Percentiles rank a stretch among this genome's conserved stretches.
phyloP scores from a whole-genome alignment of 1,140 invertebrate species.

The Heliothis virescens region DNA sequence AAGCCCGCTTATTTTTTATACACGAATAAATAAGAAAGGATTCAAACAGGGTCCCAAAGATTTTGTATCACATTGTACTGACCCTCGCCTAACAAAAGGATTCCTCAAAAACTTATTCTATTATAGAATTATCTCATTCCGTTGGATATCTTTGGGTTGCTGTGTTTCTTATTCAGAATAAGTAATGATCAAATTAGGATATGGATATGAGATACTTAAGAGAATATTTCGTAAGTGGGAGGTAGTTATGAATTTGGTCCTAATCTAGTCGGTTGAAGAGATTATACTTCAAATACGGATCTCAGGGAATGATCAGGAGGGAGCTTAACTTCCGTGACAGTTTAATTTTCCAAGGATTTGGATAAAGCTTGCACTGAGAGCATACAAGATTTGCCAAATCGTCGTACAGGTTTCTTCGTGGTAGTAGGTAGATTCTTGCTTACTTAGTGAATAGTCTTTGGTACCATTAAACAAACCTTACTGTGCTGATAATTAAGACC shows the following conservation, averaged over 20 bases:
- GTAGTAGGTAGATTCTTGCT: no score
- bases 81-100: conserved; percentile 35
- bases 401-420: neutral
- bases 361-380: no score
- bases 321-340: no score
- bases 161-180: conserved; percentile 13
- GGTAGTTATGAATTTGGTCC: neutral
- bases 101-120: conserved; percentile 46
- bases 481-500: no score
- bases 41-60: conserved; percentile 28
- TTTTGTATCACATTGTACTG: conserved; percentile 28
- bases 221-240: neutral
- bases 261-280: no score
- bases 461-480: no score
- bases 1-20: conserved; percentile 40
- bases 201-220: conserved; percentile 1
- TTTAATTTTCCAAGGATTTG: no score
- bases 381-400: neutral
- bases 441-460: no score
- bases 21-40: conserved; percentile 47
- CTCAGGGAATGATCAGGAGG: no score
- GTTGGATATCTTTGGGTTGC: conserved; percentile 24
- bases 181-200: conserved; percentile 12
- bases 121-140: conserved; percentile 38
- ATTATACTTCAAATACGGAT: no score